Evolutionary conservation across 2,888 invertebrate species (phyloP).

Genomic region (Reticulitermes lucifugus): DNA sequence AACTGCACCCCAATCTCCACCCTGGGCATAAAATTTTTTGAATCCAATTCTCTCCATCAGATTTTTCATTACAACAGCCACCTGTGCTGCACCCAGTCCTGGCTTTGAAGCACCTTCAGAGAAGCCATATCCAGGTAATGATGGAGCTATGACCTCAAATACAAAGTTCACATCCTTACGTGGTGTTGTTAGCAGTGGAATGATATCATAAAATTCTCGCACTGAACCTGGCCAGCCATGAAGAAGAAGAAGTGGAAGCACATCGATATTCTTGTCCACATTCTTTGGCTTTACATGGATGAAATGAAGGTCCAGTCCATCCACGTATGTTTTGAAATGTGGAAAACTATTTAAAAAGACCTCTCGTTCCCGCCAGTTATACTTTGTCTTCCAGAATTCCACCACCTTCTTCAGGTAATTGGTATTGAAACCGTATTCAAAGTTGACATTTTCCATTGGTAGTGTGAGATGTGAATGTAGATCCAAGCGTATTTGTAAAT

Average conservation of each 20-base stretch:
- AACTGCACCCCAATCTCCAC: slow-evolving; percentile 85
- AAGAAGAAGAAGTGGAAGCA: slow-evolving; percentile 76
- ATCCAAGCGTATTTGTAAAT: slow-evolving; percentile 71
- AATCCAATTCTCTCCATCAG: slow-evolving; percentile 79
- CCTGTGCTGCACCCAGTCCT: slow-evolving; percentile 61
- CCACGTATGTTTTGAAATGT: slow-evolving; percentile 80
- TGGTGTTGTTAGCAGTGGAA: slow-evolving; percentile 73
- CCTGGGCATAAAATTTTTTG: slow-evolving; percentile 76
- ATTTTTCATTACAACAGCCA: slow-evolving; percentile 71
- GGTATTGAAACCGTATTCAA: slow-evolving; percentile 86
- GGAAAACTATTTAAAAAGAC: slow-evolving; percentile 77
- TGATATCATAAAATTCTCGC: slow-evolving; percentile 81
- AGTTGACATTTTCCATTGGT: slow-evolving; percentile 78
- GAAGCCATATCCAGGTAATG: slow-evolving; percentile 78
- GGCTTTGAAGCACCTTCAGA: slow-evolving; percentile 64
- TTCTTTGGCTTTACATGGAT: slow-evolving; percentile 74
- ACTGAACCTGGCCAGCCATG: slow-evolving; percentile 92
- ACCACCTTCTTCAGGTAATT: slow-evolving; percentile 74
- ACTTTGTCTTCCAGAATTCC: slow-evolving; percentile 83
- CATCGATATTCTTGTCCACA: slow-evolving; percentile 62
- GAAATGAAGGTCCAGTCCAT: slow-evolving; percentile 79
- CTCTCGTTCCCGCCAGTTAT: slow-evolving; percentile 79
- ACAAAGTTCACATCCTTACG: slow-evolving; percentile 68
- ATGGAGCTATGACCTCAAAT: slow-evolving; percentile 77
- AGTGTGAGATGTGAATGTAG: slow-evolving; percentile 57